These are phyloP conservation scores for Uropetala carovei DNA, from an alignment of 2,888 invertebrate genomes.

Conservation along the genomic window DNA sequence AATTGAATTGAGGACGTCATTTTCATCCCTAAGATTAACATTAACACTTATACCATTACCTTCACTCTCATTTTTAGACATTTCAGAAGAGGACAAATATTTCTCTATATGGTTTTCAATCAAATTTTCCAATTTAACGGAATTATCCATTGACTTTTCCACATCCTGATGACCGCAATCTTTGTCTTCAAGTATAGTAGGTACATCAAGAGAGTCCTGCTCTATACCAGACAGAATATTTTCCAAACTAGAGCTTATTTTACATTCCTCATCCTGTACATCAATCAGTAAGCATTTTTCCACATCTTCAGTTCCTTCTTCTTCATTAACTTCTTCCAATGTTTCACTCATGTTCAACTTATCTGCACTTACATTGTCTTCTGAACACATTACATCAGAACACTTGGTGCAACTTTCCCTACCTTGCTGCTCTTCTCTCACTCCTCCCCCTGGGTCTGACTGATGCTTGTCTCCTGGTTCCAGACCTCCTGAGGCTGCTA, in stretches of 20 bases:
- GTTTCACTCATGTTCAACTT: neutral
- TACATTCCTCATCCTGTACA: neutral
- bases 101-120: neutral
- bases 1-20: conserved; percentile 35
- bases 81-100: neutral
- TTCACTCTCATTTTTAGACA: neutral
- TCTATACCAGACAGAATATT: neutral
- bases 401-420: neutral
- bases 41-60: neutral
- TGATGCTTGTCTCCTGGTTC: conserved; percentile 43
- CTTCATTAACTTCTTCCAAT: neutral
- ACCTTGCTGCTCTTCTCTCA: neutral
- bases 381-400: neutral
- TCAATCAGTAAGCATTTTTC: neutral
- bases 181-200: neutral
- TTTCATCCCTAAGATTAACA: conserved; percentile 5
- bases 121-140: neutral
- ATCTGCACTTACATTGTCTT: neutral
- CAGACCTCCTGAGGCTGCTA: conserved; percentile 57
- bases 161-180: neutral
- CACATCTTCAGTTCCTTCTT: neutral
- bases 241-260: neutral
- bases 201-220: neutral
- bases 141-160: neutral
- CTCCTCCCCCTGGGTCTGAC: conserved; percentile 20